Evolutionary conservation across 2,888 invertebrate genomes (phyloP), one percentile per base, ranked within the genome.

Genomic region (Sisyra terminalis): DNA sequence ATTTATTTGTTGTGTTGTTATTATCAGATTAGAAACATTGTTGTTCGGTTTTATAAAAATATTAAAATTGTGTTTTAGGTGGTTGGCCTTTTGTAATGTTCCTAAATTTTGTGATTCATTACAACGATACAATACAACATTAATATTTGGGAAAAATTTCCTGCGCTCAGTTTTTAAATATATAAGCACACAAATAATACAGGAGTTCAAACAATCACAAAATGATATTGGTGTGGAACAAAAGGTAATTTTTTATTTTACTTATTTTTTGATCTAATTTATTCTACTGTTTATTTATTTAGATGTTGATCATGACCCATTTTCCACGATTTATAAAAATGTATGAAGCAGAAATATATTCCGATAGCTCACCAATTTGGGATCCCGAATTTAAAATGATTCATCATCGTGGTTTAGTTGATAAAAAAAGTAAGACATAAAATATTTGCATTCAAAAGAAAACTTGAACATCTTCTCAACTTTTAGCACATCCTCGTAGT

Each of bases 1-100:
- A n/a, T n/a, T n/a, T n/a, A n/a, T n/a, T n/a, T n/a, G n/a, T n/a
- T n/a, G n/a, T n/a, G n/a, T n/a, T n/a, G n/a, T n/a, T n/a, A n/a
- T n/a, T n/a, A n/a, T n/a, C n/a, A n/a, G n/a, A n/a, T n/a, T n/a
- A n/a, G n/a, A n/a, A n/a, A n/a, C n/a, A n/a, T n/a, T n/a, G n/a
- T n/a, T n/a, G n/a, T n/a, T n/a, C n/a, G n/a, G n/a, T n/a, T n/a
- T n/a, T n/a, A n/a, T n/a, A n/a, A n/a, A n/a, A n/a, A n/a, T n/a
- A n/a, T n/a, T n/a, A n/a, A n/a, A n/a, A n/a, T 40, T 10, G 43
- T 44, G 32, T 54, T 54, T 44, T 54, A 77, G 86, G 48, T 96
- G 94, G 94, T 65, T 96, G 34, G 88, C 93, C 5, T 93, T 90
- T 59, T 94, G 93, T 57, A 89, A 93, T 61, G 88, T 94, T 18